These are phyloP conservation scores for Arctocebus calabarensis DNA, from an alignment of 2,797 vertebrate genomes.

Conservation along the genomic window DNA sequence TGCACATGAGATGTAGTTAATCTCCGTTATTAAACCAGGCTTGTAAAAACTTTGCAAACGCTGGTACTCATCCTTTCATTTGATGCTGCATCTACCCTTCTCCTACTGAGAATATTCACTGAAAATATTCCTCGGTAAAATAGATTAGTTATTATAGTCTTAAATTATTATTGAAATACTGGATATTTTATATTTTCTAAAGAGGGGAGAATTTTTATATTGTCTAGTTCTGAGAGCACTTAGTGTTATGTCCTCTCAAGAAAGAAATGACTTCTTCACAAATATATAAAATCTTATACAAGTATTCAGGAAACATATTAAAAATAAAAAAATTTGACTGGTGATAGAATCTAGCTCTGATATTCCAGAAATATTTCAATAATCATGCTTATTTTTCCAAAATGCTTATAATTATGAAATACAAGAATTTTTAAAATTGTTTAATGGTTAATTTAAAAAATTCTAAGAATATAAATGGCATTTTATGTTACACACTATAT, in stretches of 20 bases:
- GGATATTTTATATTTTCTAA: background rate
- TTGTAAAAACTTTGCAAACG: background rate
- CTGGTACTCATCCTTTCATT: background rate
- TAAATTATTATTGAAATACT: background rate
- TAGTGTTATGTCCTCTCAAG: background rate
- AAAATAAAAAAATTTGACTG: background rate
- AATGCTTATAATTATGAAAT: background rate
- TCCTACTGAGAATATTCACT: background rate
- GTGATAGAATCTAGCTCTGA: background rate
- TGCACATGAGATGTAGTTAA: background rate
- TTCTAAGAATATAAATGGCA: background rate
- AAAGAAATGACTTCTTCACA: background rate
- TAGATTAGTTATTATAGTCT: background rate
- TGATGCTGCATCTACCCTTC: background rate
- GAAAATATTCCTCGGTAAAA: background rate
- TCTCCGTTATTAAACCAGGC: background rate
- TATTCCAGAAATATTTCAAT: slow-evolving; percentile 11
- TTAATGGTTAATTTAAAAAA: background rate
- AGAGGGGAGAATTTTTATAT: slow-evolving; percentile 14
- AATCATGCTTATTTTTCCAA: background rate
- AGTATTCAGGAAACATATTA: background rate
- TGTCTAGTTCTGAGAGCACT: background rate
- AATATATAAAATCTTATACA: background rate
- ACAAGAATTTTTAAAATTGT: background rate
- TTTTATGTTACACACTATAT: background rate